Percentiles rank a stretch among this genome's conserved stretches.
Evolutionary conservation across 1,140 invertebrate species (phyloP).

Genomic region (Bombus sylvicola): DNA sequence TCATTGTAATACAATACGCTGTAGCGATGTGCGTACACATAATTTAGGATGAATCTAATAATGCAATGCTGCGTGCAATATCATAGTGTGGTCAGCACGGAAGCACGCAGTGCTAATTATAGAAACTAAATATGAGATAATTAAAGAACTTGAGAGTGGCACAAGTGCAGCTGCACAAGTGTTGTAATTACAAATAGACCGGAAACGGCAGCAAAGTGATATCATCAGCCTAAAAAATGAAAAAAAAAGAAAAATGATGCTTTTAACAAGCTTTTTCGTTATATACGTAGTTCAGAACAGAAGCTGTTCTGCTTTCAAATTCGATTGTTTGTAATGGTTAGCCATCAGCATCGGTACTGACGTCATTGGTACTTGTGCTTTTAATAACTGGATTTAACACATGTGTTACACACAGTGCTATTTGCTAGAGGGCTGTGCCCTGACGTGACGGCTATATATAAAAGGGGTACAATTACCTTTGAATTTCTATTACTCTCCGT

Average conservation of each 20-base stretch:
- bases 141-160: slow-evolving; percentile 25
- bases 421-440: neutral
- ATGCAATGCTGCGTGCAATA: neutral
- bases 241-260: neutral
- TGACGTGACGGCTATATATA: slow-evolving; percentile 45
- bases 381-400: slow-evolving; percentile 37
- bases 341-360: neutral
- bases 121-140: slow-evolving; percentile 37
- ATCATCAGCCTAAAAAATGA: neutral
- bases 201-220: neutral
- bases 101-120: slow-evolving; percentile 21
- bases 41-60: neutral
- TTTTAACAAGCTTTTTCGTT: too few relatives aligned
- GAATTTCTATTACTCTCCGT: neutral
- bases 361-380: slow-evolving; percentile 39
- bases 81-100: neutral
- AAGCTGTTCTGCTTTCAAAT: neutral
- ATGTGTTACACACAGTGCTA: neutral
- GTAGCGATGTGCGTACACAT: neutral
- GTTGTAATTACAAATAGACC: neutral
- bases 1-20: neutral
- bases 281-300: too few relatives aligned
- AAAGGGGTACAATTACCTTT: slow-evolving; percentile 23
- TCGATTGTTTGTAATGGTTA: neutral
- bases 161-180: slow-evolving; percentile 27